phyloP scores from a whole-genome alignment of 2,113 vertebrate species.

The Nothoprocta perdicaria region DNA sequence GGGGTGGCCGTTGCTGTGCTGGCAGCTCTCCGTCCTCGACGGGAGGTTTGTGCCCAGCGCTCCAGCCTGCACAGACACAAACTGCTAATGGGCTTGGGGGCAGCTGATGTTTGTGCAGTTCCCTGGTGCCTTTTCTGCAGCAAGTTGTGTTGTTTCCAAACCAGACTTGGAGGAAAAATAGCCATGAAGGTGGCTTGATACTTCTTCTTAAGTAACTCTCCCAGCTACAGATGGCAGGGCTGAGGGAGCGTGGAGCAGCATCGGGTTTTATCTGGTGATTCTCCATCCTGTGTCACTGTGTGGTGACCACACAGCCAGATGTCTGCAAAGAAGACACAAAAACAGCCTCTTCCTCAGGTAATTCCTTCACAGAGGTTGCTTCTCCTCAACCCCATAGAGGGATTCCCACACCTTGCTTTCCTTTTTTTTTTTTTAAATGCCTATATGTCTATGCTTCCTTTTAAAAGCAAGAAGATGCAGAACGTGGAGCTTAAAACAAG shows the following conservation, averaged over 20 bases:
- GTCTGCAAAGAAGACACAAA: background rate
- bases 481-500: background rate
- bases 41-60: background rate
- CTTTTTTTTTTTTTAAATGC: background rate
- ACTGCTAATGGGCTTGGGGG: background rate
- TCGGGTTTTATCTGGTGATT: background rate
- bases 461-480: background rate
- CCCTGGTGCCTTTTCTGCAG: background rate
- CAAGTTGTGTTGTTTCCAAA: background rate
- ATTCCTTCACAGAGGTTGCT: background rate
- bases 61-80: background rate
- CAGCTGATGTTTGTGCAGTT: background rate
- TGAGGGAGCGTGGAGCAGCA: background rate
- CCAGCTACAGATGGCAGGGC: background rate
- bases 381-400: background rate
- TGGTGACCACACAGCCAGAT: background rate
- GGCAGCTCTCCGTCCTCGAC: background rate
- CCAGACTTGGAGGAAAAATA: background rate
- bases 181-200: background rate
- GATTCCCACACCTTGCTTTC: background rate
- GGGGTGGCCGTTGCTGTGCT: background rate
- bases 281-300: background rate
- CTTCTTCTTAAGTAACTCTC: conserved; percentile 5
- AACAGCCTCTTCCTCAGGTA: background rate
- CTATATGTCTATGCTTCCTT: background rate